phyloP scores from a whole-genome alignment of 2,888 invertebrate species.

The Chydorus sphaericus region DNA sequence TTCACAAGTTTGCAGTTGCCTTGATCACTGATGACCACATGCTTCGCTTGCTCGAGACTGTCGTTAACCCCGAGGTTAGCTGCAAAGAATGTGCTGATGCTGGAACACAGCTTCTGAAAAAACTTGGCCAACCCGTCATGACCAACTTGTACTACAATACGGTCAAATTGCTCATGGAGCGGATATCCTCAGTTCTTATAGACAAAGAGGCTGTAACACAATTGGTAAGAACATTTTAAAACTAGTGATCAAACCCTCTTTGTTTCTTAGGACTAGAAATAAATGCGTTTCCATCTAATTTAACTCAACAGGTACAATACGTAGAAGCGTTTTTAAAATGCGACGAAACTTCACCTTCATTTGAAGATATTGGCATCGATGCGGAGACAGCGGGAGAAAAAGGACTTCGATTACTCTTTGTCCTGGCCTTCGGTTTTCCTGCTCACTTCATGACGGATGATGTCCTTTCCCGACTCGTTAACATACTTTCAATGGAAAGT shows the following conservation, averaged over 20 bases:
- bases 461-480: conserved; percentile 57
- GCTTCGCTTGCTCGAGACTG: conserved; percentile 62
- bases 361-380: conserved; percentile 58
- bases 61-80: conserved; percentile 75
- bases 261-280: too few relatives aligned
- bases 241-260: too few relatives aligned
- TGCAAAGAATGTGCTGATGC: conserved; percentile 89
- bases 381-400: conserved; percentile 70
- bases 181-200: conserved; percentile 91
- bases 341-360: conserved; percentile 26
- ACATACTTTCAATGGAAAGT: conserved; percentile 61
- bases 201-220: conserved; percentile 64
- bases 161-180: conserved; percentile 83
- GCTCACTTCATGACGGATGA: conserved; percentile 79
- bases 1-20: conserved; percentile 64
- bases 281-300: too few relatives aligned
- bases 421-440: conserved; percentile 81
- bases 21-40: conserved; percentile 53
- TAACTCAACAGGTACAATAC: conserved; percentile 34
- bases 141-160: conserved; percentile 91
- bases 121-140: conserved; percentile 85
- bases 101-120: conserved; percentile 58
- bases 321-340: conserved; percentile 59
- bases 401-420: conserved; percentile 72
- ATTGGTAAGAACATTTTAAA: conserved; percentile 32